Evolutionary conservation across 2,888 invertebrate species (phyloP).

Genomic region (Neuroscelio doddi): DNA sequence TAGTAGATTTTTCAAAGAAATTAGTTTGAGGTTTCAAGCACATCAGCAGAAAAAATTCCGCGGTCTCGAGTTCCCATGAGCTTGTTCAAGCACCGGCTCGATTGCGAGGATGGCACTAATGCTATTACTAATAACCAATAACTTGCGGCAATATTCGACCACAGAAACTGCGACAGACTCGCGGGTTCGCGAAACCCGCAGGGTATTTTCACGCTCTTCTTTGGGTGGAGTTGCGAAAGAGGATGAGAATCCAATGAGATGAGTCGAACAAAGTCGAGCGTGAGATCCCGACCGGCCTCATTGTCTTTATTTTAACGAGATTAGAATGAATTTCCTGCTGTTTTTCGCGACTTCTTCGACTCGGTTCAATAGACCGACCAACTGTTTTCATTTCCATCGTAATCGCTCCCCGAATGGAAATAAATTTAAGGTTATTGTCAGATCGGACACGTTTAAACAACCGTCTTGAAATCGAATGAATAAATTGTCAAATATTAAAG

Average conservation of each 20-base stretch:
- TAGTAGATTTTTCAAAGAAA: too few relatives aligned
- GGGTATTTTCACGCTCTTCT: slow-evolving; percentile 37
- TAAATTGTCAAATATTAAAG: too few relatives aligned
- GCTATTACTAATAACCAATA: slow-evolving; percentile 57
- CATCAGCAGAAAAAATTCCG: slow-evolving; percentile 48
- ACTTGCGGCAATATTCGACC: slow-evolving; percentile 56
- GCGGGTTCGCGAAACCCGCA: slow-evolving; percentile 15
- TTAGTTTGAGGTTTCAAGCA: too few relatives aligned
- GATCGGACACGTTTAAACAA: too few relatives aligned
- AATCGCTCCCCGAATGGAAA: too few relatives aligned
- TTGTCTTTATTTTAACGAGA: slow-evolving; percentile 26
- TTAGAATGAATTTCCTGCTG: slow-evolving; percentile 21
- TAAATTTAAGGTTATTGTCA: too few relatives aligned
- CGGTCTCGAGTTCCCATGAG: slow-evolving; percentile 54
- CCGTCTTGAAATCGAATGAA: too few relatives aligned
- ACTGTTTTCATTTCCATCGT: too few relatives aligned
- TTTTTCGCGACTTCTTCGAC: slow-evolving; percentile 22
- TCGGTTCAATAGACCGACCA: slow-evolving; percentile 17
- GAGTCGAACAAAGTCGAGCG: slow-evolving; percentile 52
- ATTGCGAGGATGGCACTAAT: slow-evolving; percentile 27
- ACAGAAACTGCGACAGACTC: slow-evolving; percentile 49
- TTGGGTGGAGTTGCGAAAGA: slow-evolving; percentile 16
- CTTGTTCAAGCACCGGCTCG: slow-evolving; percentile 17
- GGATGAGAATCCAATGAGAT: slow-evolving; percentile 40
- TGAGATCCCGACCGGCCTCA: slow-evolving; percentile 52